phyloP scores from a whole-genome alignment of 2,797 vertebrate species.

The Anabas testudineus region DNA sequence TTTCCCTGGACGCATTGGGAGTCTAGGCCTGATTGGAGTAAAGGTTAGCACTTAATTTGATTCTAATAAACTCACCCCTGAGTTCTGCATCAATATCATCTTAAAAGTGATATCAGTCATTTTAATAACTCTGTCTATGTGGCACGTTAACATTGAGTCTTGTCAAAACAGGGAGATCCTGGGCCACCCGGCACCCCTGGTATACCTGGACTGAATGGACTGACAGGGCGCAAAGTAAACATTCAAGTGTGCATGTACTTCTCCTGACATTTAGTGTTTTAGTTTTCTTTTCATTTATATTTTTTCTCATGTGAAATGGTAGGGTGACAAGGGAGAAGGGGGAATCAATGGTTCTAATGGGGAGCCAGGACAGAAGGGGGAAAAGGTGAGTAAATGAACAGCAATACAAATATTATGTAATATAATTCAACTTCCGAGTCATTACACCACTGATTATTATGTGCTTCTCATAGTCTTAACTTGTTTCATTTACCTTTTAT shows the following conservation, averaged over 20 bases:
- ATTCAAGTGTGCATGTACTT: neutral
- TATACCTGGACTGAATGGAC: conserved; percentile 82
- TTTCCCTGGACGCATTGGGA: conserved; percentile 83
- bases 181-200: conserved; percentile 85
- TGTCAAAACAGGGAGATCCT: conserved; percentile 80
- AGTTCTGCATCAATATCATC: neutral
- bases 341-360: conserved; percentile 83
- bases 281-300: neutral
- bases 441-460: neutral
- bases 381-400: conserved; percentile 82
- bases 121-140: neutral
- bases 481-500: neutral
- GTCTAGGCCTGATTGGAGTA: conserved; percentile 80
- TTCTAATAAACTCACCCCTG: no score
- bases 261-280: neutral
- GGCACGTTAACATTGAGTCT: neutral
- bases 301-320: conserved; percentile 22
- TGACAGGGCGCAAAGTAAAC: conserved; percentile 84
- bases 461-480: neutral
- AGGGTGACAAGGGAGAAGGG: conserved; percentile 87
- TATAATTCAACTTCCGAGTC: neutral
- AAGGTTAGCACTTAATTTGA: conserved; percentile 75
- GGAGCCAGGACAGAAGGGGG: conserved; percentile 85
- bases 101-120: neutral
- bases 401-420: neutral